Base-by-base conservation (phyloP, 2,113 vertebrate genomes). In the Aviceda subcristata region DNA sequence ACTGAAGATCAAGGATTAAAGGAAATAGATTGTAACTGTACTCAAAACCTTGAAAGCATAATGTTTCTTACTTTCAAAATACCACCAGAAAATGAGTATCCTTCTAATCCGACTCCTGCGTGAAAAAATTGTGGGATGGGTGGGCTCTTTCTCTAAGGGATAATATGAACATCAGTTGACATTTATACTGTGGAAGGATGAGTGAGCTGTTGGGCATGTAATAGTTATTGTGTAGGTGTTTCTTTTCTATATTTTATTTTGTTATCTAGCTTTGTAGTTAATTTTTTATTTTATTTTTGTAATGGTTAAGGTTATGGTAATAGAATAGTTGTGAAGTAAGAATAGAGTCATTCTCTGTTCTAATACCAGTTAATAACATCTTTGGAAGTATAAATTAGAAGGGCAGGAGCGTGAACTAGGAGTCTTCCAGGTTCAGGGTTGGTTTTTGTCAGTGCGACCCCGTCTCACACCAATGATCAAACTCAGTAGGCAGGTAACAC, bases 371-470 rank as follows among this genome's bases (percentile, higher is more conserved):
- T 95, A 82, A 81, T 77, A 50, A 15, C 0, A 8, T 78, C 67
- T 94, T 94, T 90, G 38, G 84, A 96, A 79, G 90, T 73, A 93
- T 88, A 88, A 94, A 93, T 95, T 78, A 95, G 81, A 81, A 96
- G 78, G 89, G 73, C 80, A 89, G 48, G 38, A 8, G 53, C 48
- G 30, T 71, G 92, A 74, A 80, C 94, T 78, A 75, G 82, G 87
- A 85, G 41, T 71, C 38, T 63, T 95, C 90, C 74, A 77, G 87
- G 86, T 76, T 90, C 2, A 4, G 71, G 85, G 73, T 64, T 66
- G 55, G 34, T 64, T 85, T 86, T 89, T 94, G 89, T 92, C 86
- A 80, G 87, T 83, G 64, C 2, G 12, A 45, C n/a, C 55, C 74
- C 0, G 38, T 86, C 74, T 85, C 76, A 95, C 88, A 73, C 92